Percentiles rank a stretch among this genome's conserved stretches.
Evolutionary conservation across 1,140 invertebrate species (phyloP).

Genomic region (Microplitis demolitor): DNA sequence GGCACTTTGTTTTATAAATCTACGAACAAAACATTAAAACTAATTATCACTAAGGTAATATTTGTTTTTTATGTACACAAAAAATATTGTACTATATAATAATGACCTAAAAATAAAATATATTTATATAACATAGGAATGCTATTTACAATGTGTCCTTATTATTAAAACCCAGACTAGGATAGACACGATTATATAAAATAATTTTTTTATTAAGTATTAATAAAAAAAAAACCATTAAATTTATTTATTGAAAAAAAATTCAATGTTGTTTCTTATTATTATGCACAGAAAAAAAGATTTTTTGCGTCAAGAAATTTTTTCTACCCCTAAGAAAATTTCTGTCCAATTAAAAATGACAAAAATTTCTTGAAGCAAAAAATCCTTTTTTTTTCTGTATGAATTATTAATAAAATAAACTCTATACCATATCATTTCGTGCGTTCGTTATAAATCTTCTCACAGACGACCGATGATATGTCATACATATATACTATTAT

Average conservation of each 20-base stretch:
- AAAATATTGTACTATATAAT: background rate
- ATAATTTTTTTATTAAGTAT: background rate
- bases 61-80: background rate
- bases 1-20: background rate
- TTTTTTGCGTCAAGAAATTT: no score
- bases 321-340: no score
- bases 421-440: no score
- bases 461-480: background rate
- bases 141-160: background rate
- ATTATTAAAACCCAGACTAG: background rate
- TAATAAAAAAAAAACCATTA: background rate
- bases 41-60: background rate
- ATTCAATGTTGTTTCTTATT: background rate
- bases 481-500: background rate
- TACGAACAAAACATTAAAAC: background rate
- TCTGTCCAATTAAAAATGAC: no score
- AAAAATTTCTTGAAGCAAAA: no score
- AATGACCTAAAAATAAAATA: no score
- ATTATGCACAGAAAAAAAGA: background rate
- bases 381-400: no score
- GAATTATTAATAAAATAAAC: no score
- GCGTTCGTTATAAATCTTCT: background rate
- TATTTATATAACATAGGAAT: background rate
- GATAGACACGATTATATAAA: background rate
- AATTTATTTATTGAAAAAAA: no score